Conservation (phyloP, 2,888 invertebrate species). For the Tetragonula carbonaria region DNA sequence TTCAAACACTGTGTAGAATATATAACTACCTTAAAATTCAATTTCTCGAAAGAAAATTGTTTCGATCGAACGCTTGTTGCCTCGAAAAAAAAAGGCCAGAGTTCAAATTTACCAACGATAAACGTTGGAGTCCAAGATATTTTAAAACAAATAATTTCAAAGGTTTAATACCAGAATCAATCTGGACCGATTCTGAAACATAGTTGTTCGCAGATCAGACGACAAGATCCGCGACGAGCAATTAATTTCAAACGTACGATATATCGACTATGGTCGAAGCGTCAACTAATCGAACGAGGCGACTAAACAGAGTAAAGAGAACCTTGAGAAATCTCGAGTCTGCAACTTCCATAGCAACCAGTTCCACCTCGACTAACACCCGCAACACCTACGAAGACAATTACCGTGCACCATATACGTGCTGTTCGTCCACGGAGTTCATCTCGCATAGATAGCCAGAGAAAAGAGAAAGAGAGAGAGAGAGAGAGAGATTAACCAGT, state of each 20-base stretch:
- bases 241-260: neutral
- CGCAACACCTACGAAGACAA: conserved; percentile 79
- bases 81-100: no score
- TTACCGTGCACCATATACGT: conserved; percentile 81
- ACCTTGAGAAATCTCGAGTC: neutral
- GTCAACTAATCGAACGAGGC: neutral
- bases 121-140: no score
- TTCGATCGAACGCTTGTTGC: no score
- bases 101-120: no score
- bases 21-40: no score
- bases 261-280: neutral
- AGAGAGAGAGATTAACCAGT: neutral
- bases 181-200: no score
- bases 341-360: conserved; percentile 1
- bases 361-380: conserved; percentile 66
- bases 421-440: conserved; percentile 74
- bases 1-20: no score
- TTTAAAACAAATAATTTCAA: no score
- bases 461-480: conserved; percentile 44
- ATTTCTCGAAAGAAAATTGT: no score
- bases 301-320: neutral
- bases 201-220: neutral
- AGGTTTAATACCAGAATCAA: no score
- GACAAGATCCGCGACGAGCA: neutral
- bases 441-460: conserved; percentile 71